These are phyloP conservation scores for Notolabrus celidotus DNA, from an alignment of 2,797 vertebrate species.

Conservation along the genomic window DNA sequence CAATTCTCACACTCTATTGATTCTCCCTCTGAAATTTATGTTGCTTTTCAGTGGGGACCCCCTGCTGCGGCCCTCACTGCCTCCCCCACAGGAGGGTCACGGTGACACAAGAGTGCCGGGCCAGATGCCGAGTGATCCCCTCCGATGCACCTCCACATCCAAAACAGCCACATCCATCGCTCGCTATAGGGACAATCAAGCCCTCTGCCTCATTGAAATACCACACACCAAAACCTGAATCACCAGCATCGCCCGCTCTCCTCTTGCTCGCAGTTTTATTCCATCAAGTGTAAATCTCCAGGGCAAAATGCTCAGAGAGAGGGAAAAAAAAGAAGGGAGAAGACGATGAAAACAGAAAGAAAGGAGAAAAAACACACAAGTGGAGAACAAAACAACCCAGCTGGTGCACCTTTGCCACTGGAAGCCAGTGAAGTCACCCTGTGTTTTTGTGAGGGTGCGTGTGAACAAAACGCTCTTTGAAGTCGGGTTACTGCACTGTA, in stretches of 20 bases:
- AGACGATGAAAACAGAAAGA: conserved; percentile 59
- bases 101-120: conserved; percentile 87
- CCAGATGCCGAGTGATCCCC: conserved; percentile 87
- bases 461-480: conserved; percentile 86
- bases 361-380: conserved; percentile 64
- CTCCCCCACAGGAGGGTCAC: conserved; percentile 81
- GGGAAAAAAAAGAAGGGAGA: conserved; percentile 53
- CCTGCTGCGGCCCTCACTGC: conserved; percentile 85
- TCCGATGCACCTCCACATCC: conserved; percentile 81
- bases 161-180: conserved; percentile 79
- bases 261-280: conserved; percentile 51
- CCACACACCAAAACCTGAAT: conserved; percentile 73
- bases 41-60: conserved; percentile 82
- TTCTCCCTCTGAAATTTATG: conserved; percentile 88
- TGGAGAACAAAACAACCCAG: conserved; percentile 83
- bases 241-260: conserved; percentile 58
- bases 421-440: conserved; percentile 81
- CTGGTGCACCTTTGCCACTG: conserved; percentile 85
- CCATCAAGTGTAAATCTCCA: conserved; percentile 80
- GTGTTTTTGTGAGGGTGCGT: conserved; percentile 81
- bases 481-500: conserved; percentile 84
- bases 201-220: conserved; percentile 69
- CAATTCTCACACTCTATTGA: conserved; percentile 85
- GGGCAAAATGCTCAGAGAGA: conserved; percentile 62
- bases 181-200: conserved; percentile 69